phyloP scores from a whole-genome alignment of 2,113 vertebrate genomes.

The Globicephala melas region DNA sequence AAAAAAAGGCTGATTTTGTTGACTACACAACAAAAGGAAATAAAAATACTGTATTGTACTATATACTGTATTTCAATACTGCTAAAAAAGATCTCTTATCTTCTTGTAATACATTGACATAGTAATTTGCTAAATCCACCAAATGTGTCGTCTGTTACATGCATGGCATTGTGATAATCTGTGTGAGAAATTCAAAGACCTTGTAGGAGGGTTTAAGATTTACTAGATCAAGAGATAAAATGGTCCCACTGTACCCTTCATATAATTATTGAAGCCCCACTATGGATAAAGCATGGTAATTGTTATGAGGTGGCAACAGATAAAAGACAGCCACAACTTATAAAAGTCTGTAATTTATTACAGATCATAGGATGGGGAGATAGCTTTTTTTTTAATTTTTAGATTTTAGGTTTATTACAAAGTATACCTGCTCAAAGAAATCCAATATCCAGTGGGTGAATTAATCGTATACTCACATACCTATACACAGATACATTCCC shows the following conservation, averaged over 20 bases:
- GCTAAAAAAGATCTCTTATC: not conserved
- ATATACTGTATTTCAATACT: not conserved
- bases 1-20: not conserved
- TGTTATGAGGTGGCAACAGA: not conserved
- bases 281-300: not conserved
- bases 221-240: not conserved
- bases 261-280: not conserved
- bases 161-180: not conserved
- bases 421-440: not conserved
- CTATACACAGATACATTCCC: not conserved
- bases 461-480: not conserved
- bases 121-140: not conserved
- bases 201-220: not conserved
- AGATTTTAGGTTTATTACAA: not conserved
- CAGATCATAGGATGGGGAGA: not conserved
- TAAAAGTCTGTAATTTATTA: not conserved
- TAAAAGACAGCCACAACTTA: not conserved
- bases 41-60: not conserved
- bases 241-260: not conserved
- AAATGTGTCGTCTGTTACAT: not conserved
- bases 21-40: not conserved
- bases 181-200: not conserved
- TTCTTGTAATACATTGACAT: not conserved
- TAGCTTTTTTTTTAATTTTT: not conserved
- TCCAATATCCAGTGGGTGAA: not conserved